Percentiles rank a stretch among this genome's conserved stretches.
phyloP scores from a whole-genome alignment of 2,797 vertebrate species.

The Cephalopachus bancanus region DNA sequence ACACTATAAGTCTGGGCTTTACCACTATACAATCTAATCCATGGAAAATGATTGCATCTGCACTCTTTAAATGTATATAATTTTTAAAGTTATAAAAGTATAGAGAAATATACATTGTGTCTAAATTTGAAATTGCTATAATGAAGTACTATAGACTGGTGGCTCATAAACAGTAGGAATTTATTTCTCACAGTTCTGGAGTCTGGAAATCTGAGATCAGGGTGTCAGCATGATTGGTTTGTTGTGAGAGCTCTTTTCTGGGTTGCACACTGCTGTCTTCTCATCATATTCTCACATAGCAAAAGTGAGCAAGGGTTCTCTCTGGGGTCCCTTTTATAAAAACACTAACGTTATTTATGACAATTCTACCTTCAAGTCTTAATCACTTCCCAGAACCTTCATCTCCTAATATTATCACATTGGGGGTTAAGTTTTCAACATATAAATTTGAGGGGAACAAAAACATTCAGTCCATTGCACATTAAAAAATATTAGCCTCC shows the following conservation, averaged over 20 bases:
- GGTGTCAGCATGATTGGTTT: fast-evolving
- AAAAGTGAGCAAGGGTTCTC: neutral
- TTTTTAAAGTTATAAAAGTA: neutral
- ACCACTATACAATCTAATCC: neutral
- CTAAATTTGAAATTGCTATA: neutral
- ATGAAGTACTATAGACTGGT: no score
- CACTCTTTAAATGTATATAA: neutral
- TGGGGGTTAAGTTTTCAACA: neutral
- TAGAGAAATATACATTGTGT: neutral
- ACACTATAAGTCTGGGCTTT: neutral
- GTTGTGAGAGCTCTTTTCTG: neutral
- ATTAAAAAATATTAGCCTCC: neutral
- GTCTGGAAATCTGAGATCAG: neutral
- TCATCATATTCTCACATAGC: no score
- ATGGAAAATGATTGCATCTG: neutral
- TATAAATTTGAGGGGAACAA: neutral
- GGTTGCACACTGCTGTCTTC: neutral
- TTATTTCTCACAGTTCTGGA: neutral
- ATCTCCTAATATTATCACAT: neutral
- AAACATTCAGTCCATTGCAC: neutral
- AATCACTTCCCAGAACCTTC: neutral
- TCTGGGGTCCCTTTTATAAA: neutral
- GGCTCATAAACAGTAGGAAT: neutral
- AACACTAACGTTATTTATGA: no score
- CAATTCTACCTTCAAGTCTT: neutral